Base-by-base conservation (phyloP, 2,113 vertebrate species). In the Pterocles gutturalis region DNA sequence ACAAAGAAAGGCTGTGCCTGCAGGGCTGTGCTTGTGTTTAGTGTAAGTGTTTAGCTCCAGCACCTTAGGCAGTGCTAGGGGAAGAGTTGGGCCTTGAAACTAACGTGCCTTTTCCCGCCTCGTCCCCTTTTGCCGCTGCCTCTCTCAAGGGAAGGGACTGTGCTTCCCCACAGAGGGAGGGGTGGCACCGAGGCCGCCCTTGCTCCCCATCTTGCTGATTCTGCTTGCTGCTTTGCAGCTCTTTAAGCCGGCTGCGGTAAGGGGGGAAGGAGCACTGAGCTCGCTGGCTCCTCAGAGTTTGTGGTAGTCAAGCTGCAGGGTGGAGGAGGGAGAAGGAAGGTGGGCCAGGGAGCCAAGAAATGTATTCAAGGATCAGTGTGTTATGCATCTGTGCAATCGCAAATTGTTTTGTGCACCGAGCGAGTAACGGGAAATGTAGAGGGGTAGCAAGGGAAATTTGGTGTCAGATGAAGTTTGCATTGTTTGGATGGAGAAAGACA, bases 281-380 rank as follows among this genome's bases (percentile, higher is more conserved):
- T 67, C 2, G 0, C 4, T 0, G 0, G 34, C 62, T n/a, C 84
- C 46, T 89, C 65, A 25, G 62, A 45, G 60, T n/a, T 67, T 1
- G 0, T 12, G 38, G 57, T 8, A 75, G 72, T 28, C 55, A 60
- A 71, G 67, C 21, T 78, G 9, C 26, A 25, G 58, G 7, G 36
- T 72, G 67, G 16, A 76, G 26, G n/a, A 75, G 25, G 36, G 19
- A 84, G 48, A 62, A 70, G 43, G 43, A 75, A 55, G 10, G 22
- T 60, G 48, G 38, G 12, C 1, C 3, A 66, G 25, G 17, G n/a
- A 89, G 34, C n/a, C 48, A 48, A 75, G 54, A 67, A 81, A 75
- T 66, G 9, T 14, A 55, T 87, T 90, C 49, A 70, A 17, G 54
- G 67, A 92, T 96, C 64, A 46, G 24, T 0, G 0, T 28, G 67